Percentiles rank a stretch among this genome's conserved stretches.
phyloP scores from a whole-genome alignment of 2,113 vertebrate species.

The human region GRCh38 chr6:51541501-51542000 shows the following conservation, averaged over 20 bases:
- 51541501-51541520: not conserved
- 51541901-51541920: not conserved
- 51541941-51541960: not conserved
- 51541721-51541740: not conserved
- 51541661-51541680: not conserved
- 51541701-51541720: not conserved
- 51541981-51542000: not conserved
- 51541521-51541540: not conserved
- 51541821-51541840: not conserved
- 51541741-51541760: not conserved
- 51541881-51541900: not conserved
- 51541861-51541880: not conserved
- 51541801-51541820: slow-evolving; percentile 32
- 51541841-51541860: not conserved
- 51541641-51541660: not conserved
- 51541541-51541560: not conserved
- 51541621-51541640: not conserved
- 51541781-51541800: slow-evolving; percentile 44
- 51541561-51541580: not conserved
- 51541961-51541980: accelerated
- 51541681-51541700: accelerated
- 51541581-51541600: not conserved
- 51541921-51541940: not conserved
- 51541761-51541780: slow-evolving; percentile 21
- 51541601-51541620: not conserved